Evolutionary conservation across 2,888 invertebrate genomes (phyloP).

Genomic region (Pasiphila rectangulata): DNA sequence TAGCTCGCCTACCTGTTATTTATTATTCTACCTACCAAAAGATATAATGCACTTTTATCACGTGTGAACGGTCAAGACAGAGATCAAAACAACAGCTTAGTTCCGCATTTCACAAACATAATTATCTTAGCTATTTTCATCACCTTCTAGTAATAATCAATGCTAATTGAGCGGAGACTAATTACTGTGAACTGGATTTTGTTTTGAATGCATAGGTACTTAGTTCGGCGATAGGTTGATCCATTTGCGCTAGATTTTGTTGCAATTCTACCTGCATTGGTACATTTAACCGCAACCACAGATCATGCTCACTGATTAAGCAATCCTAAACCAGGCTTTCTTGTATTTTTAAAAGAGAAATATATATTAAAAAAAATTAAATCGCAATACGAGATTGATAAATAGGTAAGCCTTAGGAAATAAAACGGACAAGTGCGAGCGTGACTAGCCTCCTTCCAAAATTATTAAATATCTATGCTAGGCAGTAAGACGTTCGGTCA

Average conservation of each 20-base stretch:
- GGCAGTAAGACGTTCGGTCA: too few species aligned
- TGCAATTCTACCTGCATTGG: not conserved
- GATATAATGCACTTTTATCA: conserved; percentile 11
- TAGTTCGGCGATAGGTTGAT: not conserved
- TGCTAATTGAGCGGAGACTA: not conserved
- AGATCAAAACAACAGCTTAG: conserved; percentile 39
- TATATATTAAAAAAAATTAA: too few species aligned
- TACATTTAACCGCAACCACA: not conserved
- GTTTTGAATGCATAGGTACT: too few species aligned
- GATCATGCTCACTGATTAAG: not conserved
- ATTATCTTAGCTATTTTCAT: conserved; percentile 19
- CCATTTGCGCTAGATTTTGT: not conserved
- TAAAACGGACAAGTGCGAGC: too few species aligned
- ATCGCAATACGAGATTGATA: too few species aligned
- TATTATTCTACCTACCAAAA: too few species aligned
- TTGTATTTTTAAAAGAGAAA: too few species aligned
- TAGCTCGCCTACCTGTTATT: too few species aligned
- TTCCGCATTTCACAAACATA: conserved; percentile 33
- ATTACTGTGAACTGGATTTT: not conserved
- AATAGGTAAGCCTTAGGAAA: too few species aligned
- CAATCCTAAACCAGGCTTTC: conserved; percentile 4
- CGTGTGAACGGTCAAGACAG: conserved; percentile 25
- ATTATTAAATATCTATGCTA: too few species aligned
- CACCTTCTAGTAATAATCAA: not conserved
- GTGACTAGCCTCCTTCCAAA: too few species aligned